A percentile compares a stretch with the other conserved stretches of the same genome.
phyloP scores from a whole-genome alignment of 37 sponge, comb jelly and placozoan species.

The Bolinopsis microptera region DNA sequence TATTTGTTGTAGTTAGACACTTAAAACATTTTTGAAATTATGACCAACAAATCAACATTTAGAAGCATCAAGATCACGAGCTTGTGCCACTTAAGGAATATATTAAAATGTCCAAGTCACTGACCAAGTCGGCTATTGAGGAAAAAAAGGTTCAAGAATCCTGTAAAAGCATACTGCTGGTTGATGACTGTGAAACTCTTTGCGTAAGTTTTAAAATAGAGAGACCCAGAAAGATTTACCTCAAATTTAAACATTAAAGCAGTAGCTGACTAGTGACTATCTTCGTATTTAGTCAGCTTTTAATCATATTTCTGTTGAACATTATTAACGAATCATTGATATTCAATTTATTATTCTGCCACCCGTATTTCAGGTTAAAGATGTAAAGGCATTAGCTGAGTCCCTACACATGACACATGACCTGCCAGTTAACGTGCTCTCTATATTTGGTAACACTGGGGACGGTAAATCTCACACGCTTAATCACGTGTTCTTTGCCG shows the following conservation, averaged over 20 bases:
- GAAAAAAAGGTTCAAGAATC: neutral
- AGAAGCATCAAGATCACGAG: slow-evolving; percentile 25
- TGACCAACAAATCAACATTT: neutral
- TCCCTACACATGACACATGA: slow-evolving; percentile 67
- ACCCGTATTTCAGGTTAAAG: slow-evolving; percentile 69
- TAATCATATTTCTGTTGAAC: no score
- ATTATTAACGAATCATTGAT: no score
- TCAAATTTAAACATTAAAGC: no score
- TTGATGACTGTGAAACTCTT: slow-evolving; percentile 61
- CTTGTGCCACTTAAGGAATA: neutral
- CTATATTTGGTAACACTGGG: slow-evolving; percentile 96
- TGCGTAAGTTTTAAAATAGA: slow-evolving; percentile 12
- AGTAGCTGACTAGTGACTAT: no score
- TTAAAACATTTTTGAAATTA: neutral
- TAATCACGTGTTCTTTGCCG: slow-evolving; percentile 89
- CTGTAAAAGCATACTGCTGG: slow-evolving; percentile 8
- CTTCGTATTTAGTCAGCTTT: no score
- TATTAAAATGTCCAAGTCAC: neutral
- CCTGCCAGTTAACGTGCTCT: slow-evolving; percentile 82
- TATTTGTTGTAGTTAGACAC: neutral
- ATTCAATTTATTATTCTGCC: neutral
- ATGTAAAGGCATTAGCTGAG: slow-evolving; percentile 65
- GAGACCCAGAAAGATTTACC: no score
- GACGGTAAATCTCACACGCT: slow-evolving; percentile 94
- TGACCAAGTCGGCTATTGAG: neutral